Evolutionary conservation across 1,140 invertebrate genomes (phyloP).

Genomic region (Drosophila albomicans): DNA sequence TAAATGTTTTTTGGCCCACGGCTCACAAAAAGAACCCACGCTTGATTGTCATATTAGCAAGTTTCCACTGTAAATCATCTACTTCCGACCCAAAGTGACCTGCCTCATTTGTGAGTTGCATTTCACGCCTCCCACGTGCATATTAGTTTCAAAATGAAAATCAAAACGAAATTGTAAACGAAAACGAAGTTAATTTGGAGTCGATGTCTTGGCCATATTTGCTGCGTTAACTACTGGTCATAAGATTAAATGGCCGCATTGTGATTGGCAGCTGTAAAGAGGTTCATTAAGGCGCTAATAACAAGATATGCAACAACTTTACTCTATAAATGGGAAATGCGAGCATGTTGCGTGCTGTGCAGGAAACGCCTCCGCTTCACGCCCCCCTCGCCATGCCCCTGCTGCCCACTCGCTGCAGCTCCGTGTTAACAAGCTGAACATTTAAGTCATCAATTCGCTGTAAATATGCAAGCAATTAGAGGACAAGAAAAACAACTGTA

Average conservation of each 20-base stretch:
- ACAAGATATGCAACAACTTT: constrained; percentile 57
- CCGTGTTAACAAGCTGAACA: constrained; percentile 11
- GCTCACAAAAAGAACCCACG: constrained; percentile 28
- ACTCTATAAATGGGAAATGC: constrained; percentile 26
- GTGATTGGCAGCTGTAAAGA: constrained; percentile 73
- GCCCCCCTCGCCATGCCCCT: background rate
- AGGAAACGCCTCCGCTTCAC: constrained; percentile 38
- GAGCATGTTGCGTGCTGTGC: constrained; percentile 25
- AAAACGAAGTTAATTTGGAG: constrained; percentile 32
- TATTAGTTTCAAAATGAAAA: constrained; percentile 32
- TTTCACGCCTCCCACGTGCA: constrained; percentile 62
- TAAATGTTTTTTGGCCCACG: background rate
- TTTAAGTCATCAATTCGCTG: constrained; percentile 32
- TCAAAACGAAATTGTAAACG: constrained; percentile 12
- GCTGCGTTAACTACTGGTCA: constrained; percentile 53
- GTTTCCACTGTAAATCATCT: constrained; percentile 55
- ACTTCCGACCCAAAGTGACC: constrained; percentile 37
- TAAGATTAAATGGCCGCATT: constrained; percentile 45
- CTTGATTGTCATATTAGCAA: background rate
- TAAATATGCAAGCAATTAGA: constrained; percentile 44
- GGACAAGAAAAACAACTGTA: constrained; percentile 15
- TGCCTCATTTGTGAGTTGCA: constrained; percentile 12
- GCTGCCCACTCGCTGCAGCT: background rate
- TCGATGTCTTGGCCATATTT: constrained; percentile 40
- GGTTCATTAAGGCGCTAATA: constrained; percentile 74